These are phyloP conservation scores for Sus scrofa DNA, from an alignment of 2,113 vertebrate genomes.

Conservation along the genomic window DNA sequence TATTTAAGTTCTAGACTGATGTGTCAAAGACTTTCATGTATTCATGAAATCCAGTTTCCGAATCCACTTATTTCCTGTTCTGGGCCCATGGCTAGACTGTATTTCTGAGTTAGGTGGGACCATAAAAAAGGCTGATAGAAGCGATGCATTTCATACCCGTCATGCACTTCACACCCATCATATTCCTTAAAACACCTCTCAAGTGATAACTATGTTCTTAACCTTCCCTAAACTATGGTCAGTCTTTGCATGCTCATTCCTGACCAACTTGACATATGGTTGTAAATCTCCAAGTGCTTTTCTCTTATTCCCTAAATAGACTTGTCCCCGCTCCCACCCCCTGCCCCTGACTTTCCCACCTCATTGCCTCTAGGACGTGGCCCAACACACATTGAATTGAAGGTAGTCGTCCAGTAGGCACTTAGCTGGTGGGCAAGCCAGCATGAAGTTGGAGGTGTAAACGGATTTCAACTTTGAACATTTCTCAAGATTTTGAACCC, in stretches of 20 bases:
- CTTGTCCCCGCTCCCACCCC: background rate
- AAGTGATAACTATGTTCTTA: background rate
- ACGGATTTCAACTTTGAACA: background rate
- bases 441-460: background rate
- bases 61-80: background rate
- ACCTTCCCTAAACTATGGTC: background rate
- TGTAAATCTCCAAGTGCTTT: background rate
- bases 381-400: background rate
- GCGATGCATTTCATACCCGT: no score
- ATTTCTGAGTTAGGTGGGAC: background rate
- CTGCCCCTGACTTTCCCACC: background rate
- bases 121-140: background rate
- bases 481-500: conserved; percentile 42
- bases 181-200: background rate
- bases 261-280: background rate
- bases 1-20: conserved; percentile 20
- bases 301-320: background rate
- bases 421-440: background rate
- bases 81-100: background rate
- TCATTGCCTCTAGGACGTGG: background rate
- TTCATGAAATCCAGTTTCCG: conserved; percentile 12
- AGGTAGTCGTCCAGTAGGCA: background rate
- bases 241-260: background rate
- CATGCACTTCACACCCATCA: rapidly evolving
- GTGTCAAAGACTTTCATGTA: background rate